Evolutionary conservation across 2,888 invertebrate species (phyloP).

Genomic region (Elmis aenea): DNA sequence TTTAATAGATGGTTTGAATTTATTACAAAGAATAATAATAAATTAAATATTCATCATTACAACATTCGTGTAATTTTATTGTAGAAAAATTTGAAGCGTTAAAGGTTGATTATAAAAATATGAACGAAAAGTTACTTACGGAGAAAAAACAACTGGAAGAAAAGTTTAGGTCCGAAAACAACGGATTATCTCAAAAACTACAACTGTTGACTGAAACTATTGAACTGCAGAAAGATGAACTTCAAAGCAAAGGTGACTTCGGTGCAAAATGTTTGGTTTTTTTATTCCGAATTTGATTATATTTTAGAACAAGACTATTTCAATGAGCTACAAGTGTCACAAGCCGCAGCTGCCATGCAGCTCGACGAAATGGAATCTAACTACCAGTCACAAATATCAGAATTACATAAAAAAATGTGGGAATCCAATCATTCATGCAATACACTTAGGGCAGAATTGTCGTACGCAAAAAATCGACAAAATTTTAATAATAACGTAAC

Average conservation of each 20-base stretch:
- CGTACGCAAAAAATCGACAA: too few species aligned
- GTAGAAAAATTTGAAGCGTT: too few species aligned
- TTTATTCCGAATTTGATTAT: not conserved
- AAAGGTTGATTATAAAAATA: too few species aligned
- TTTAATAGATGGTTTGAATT: too few species aligned
- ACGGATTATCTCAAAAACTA: slow-evolving; percentile 3
- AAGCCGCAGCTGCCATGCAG: slow-evolving; percentile 17
- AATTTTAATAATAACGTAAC: too few species aligned
- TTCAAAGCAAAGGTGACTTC: slow-evolving; percentile 7
- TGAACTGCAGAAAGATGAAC: slow-evolving; percentile 5
- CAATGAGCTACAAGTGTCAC: slow-evolving; percentile 16
- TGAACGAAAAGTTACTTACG: too few species aligned
- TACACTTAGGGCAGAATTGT: slow-evolving; percentile 13
- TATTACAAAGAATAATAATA: too few species aligned
- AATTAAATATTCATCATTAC: too few species aligned
- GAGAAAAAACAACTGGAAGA: too few species aligned
- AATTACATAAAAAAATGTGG: slow-evolving; percentile 19
- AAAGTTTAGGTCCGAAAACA: slow-evolving; percentile 15
- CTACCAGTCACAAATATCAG: slow-evolving; percentile 14
- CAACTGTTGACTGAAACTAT: slow-evolving; percentile 6
- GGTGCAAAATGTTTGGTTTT: too few species aligned
- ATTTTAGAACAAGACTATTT: slow-evolving; percentile 15
- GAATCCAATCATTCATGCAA: slow-evolving; percentile 15
- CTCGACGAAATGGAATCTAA: slow-evolving; percentile 19
- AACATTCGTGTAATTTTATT: too few species aligned